Conservation (phyloP, 2,113 vertebrate genomes). For the Fregetta grallaria region DNA sequence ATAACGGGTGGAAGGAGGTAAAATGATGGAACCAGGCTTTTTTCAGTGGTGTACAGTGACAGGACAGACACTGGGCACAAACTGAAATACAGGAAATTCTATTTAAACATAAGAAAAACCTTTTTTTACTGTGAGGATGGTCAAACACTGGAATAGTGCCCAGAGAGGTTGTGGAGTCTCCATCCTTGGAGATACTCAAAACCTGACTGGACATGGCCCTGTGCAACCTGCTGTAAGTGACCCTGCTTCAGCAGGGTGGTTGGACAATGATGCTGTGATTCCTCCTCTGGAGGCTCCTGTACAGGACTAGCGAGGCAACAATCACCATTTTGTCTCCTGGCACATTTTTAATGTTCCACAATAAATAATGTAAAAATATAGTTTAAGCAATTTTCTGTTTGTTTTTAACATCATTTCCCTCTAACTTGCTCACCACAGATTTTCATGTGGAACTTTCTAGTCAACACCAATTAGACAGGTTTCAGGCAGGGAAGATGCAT, state of each 20-base stretch:
- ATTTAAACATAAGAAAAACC: neutral
- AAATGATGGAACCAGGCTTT: neutral
- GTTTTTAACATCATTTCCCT: neutral
- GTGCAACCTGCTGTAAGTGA: neutral
- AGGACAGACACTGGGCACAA: rapidly evolving
- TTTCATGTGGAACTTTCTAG: neutral
- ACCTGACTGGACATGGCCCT: neutral
- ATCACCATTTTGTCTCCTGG: neutral
- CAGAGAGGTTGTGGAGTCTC: neutral
- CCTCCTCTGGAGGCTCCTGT: neutral
- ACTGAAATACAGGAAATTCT: neutral
- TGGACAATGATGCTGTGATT: neutral
- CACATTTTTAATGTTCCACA: neutral
- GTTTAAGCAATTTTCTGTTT: neutral
- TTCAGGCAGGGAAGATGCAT: conserved; percentile 3
- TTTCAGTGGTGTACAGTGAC: neutral
- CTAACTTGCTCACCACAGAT: neutral
- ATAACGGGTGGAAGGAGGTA: neutral
- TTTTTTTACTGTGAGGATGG: neutral
- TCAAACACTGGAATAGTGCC: neutral
- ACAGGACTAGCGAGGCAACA: neutral
- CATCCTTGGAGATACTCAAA: neutral
- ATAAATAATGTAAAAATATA: neutral
- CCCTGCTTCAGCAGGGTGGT: rapidly evolving
- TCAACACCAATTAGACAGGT: neutral